These are phyloP conservation scores for Ptychadena robeensis DNA, from an alignment of 2,797 vertebrate genomes.

Conservation along the genomic window DNA sequence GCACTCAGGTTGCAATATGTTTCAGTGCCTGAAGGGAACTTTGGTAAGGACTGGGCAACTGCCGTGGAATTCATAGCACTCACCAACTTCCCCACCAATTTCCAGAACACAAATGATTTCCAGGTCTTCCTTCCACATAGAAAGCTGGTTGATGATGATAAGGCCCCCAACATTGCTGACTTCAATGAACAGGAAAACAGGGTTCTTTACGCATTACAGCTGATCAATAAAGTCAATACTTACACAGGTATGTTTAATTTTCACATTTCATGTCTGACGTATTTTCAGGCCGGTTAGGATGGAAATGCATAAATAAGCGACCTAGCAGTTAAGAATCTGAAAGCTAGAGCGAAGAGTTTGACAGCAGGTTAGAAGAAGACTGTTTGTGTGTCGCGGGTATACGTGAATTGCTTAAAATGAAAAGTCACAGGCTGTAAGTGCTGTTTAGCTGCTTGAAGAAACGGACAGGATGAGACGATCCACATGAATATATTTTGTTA, in stretches of 20 bases:
- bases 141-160: constrained; percentile 72
- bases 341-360: background rate
- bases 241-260: constrained; percentile 73
- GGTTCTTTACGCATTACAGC: constrained; percentile 71
- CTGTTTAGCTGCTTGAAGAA: background rate
- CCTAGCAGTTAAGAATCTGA: background rate
- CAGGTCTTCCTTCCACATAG: constrained; percentile 77
- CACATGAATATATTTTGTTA: background rate
- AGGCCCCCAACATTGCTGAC: constrained; percentile 71
- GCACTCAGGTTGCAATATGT: constrained; percentile 74
- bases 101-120: constrained; percentile 67
- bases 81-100: constrained; percentile 71
- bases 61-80: constrained; percentile 76
- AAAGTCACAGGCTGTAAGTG: constrained; percentile 4
- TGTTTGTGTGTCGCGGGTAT: background rate
- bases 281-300: background rate
- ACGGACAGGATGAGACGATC: background rate
- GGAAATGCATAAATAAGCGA: background rate
- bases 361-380: background rate
- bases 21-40: constrained; percentile 74
- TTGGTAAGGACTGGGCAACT: constrained; percentile 75
- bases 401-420: background rate
- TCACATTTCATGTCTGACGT: background rate
- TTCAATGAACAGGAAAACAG: constrained; percentile 79
- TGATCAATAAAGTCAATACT: constrained; percentile 68